Base-by-base conservation (phyloP, 2,888 invertebrate genomes). In the Eristalis pertinax region DNA sequence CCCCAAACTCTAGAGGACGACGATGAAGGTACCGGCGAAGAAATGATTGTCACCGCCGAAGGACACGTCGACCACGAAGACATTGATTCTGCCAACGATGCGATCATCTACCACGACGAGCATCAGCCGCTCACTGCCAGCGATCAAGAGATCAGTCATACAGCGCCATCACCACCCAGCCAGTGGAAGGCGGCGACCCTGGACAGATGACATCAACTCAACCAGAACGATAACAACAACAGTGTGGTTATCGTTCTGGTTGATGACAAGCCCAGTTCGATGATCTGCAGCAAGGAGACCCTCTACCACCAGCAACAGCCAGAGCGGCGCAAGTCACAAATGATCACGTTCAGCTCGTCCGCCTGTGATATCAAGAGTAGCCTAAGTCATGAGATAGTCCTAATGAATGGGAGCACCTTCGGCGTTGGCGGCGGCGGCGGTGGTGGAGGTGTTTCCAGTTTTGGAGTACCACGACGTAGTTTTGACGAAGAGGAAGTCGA, bases 311-410 rank as follows among this genome's bases (percentile, higher is more conserved):
- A 90, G 89, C 80, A 85, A 24, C 89, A 90, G 80, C 92, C 92
- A 83, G 92, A 92, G 85, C 90, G 92, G 65, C 91, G 92, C 72
- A 92, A 92, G 87, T 92, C 92, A 19, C 92, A 92, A 89, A 89
- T 92, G 90, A 92, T 92, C 69, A 92, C 92, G 62, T 92, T 92
- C 88, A 92, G 92, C 90, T 90, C 92, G 81, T 92, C 92, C 79
- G 91, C 92, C 89, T 92, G 92, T 91, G 93, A 92, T 91, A 92
- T 92, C 89, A 92, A 93, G 89, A 92, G 91, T 90, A 93, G 92
- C 90, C 91, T 92, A 85, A 93, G 91, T 81, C 92, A 92, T 89
- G 93, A 93, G 89, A 90, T 91, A 83, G 91, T 92, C 76, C 89
- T 90, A 89, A 89, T 90, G 81, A 90, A 90, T 88, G 91, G 89